Evolutionary conservation across 2,888 invertebrate species (phyloP).

Genomic region (Ectemnius continuus): DNA sequence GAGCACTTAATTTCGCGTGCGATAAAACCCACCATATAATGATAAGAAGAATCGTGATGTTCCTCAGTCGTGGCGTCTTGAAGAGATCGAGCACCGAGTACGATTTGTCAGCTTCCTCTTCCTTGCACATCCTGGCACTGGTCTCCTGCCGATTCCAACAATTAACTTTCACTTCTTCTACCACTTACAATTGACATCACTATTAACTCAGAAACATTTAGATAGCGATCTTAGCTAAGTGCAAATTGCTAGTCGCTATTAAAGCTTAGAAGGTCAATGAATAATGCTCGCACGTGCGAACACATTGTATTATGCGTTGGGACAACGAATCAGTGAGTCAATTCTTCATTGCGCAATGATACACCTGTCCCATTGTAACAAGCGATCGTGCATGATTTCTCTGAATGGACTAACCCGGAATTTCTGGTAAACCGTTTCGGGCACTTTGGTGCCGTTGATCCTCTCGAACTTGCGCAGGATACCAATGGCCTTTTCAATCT

Average conservation of each 20-base stretch:
- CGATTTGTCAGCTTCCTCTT: constrained; percentile 84
- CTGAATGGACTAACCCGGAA: constrained; percentile 82
- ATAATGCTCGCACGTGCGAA: too few relatives aligned
- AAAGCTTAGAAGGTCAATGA: too few relatives aligned
- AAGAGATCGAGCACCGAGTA: constrained; percentile 91
- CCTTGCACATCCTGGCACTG: constrained; percentile 84
- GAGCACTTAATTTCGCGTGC: neutral
- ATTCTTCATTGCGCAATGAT: neutral
- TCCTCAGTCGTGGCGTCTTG: constrained; percentile 86
- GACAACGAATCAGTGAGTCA: neutral
- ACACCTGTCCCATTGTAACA: too few relatives aligned
- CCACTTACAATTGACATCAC: neutral
- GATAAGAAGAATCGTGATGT: constrained; percentile 87
- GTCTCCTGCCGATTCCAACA: constrained; percentile 63
- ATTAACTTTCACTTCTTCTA: neutral
- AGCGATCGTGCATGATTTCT: neutral
- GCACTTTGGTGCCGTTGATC: constrained; percentile 87
- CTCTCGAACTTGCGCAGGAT: constrained; percentile 90
- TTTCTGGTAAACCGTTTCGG: constrained; percentile 85
- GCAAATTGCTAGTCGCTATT: too few relatives aligned
- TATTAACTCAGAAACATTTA: neutral
- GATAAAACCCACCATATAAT: constrained; percentile 83
- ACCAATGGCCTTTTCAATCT: constrained; percentile 86
- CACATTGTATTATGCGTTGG: too few relatives aligned
- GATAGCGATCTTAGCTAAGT: too few relatives aligned